Conservation (phyloP, 2,113 vertebrate genomes). For the Fulica atra region DNA sequence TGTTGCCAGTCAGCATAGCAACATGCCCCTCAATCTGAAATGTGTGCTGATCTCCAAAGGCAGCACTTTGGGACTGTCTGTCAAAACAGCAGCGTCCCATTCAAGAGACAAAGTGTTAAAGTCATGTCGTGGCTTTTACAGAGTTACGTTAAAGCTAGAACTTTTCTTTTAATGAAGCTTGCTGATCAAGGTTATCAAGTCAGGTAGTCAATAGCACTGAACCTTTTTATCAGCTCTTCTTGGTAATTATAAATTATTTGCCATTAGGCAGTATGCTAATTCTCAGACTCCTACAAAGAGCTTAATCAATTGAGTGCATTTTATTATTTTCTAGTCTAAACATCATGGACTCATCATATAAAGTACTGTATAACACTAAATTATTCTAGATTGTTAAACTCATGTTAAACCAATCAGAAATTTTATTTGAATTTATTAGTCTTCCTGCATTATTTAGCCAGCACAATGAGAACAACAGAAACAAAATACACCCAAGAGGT, state of each 20-base stretch:
- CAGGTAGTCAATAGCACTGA: conserved; percentile 56
- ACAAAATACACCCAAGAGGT: conserved; percentile 46
- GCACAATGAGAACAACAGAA: conserved; percentile 60
- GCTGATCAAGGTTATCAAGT: conserved; percentile 64
- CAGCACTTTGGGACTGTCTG: not conserved
- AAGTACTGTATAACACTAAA: conserved; percentile 73
- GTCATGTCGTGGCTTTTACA: not conserved
- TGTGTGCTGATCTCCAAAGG: not conserved
- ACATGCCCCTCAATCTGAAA: not conserved
- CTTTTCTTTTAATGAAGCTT: conserved; percentile 37
- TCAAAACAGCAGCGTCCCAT: not conserved
- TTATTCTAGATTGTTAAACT: conserved; percentile 74
- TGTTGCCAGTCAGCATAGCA: conserved; percentile 10
- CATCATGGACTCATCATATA: conserved; percentile 70
- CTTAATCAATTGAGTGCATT: conserved; percentile 78
- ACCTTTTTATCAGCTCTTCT: conserved; percentile 67
- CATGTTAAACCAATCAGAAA: conserved; percentile 73
- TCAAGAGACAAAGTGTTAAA: not conserved
- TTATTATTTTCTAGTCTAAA: conserved; percentile 78
- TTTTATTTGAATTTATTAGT: conserved; percentile 73
- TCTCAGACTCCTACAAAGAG: conserved; percentile 68
- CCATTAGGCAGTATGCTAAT: conserved; percentile 78
- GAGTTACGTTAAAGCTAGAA: not conserved
- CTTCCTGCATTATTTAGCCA: conserved; percentile 68
- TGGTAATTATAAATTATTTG: conserved; percentile 77